These are phyloP conservation scores for Arenaria interpres DNA, from an alignment of 2,113 vertebrate genomes.

Conservation along the genomic window DNA sequence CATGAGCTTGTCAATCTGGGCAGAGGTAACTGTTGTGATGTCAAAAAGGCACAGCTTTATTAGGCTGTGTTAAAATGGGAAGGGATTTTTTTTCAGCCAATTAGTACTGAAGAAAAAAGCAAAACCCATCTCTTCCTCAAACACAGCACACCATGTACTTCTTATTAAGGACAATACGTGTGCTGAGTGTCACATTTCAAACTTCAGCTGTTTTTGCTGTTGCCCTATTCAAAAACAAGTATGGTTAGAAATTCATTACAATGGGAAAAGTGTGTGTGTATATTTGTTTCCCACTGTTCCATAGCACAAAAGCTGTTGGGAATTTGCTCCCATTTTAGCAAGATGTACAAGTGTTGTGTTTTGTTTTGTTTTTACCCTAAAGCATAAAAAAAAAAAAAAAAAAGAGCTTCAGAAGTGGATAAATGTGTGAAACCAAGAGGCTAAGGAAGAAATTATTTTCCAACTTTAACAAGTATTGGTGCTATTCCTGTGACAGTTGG, in stretches of 20 bases:
- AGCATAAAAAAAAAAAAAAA: background rate
- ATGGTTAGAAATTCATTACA: constrained; percentile 49
- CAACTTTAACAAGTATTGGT: background rate
- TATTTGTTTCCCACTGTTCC: constrained; percentile 43
- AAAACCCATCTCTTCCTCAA: background rate
- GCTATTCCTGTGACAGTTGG: background rate
- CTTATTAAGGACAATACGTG: constrained; percentile 20
- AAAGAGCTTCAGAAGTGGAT: background rate
- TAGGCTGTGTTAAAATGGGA: constrained; percentile 11
- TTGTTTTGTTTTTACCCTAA: constrained; percentile 16
- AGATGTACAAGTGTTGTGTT: background rate
- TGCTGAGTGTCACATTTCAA: constrained; percentile 52
- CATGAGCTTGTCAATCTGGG: background rate
- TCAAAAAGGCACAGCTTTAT: background rate
- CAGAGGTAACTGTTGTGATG: background rate
- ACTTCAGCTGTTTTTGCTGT: constrained; percentile 46
- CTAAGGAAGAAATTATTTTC: background rate
- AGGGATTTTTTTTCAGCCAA: background rate
- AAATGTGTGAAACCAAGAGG: background rate
- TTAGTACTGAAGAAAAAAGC: background rate
- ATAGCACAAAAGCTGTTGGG: constrained; percentile 21
- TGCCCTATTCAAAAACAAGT: constrained; percentile 45
- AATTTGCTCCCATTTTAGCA: constrained; percentile 39
- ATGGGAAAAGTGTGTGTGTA: constrained; percentile 11
- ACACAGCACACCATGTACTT: constrained; percentile 28